phyloP scores from a whole-genome alignment of 2,888 invertebrate genomes.

The Beris morrisii region DNA sequence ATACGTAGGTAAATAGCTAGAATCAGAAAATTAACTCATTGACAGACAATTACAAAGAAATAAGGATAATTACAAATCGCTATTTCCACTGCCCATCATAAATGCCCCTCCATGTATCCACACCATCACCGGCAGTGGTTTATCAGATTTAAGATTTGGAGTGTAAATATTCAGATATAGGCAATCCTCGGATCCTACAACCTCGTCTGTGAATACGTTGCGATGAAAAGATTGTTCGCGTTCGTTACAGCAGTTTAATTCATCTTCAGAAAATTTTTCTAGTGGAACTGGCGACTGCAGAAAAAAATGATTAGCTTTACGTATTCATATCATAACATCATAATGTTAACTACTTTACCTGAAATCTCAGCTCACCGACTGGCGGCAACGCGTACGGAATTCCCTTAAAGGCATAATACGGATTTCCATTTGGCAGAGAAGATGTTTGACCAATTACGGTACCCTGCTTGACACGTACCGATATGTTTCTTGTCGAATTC shows the following conservation, averaged over 20 bases:
- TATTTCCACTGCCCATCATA: constrained; percentile 49
- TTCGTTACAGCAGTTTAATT: constrained; percentile 51
- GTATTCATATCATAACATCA: too few relatives aligned
- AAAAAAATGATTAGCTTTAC: too few relatives aligned
- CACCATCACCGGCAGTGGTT: constrained; percentile 52
- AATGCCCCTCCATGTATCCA: constrained; percentile 55
- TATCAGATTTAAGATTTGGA: constrained; percentile 43
- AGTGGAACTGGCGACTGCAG: constrained; percentile 50
- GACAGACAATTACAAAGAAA: not conserved
- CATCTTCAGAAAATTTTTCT: constrained; percentile 45
- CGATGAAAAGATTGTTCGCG: constrained; percentile 48
- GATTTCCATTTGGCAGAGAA: constrained; percentile 52
- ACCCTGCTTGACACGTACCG: constrained; percentile 56
- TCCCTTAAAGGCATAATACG: constrained; percentile 59
- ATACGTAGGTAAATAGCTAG: constrained; percentile 49
- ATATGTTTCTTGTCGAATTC: constrained; percentile 21
- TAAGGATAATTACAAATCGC: constrained; percentile 45
- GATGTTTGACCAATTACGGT: constrained; percentile 57
- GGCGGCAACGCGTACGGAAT: constrained; percentile 64
- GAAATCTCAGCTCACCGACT: constrained; percentile 54
- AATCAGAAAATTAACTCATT: not conserved
- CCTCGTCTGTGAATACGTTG: constrained; percentile 43
- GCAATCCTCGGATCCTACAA: constrained; percentile 52
- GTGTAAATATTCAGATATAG: constrained; percentile 51
- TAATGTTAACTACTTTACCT: constrained; percentile 44